Evolutionary conservation across 2,888 invertebrate species (phyloP).

Genomic region (Helicoverpa assulta): DNA sequence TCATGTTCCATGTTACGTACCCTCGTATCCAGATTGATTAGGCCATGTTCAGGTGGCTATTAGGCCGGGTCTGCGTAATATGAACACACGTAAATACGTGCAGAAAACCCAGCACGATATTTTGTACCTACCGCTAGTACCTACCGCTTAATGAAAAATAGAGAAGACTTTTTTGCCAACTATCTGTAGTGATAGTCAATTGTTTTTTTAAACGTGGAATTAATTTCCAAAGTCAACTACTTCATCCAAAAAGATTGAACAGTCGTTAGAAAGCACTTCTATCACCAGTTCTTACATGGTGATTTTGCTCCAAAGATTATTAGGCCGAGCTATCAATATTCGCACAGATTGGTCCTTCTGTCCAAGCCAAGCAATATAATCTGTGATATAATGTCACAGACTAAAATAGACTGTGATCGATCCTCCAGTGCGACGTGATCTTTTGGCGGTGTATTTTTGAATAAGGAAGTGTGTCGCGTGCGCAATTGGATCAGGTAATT

Average conservation of each 20-base stretch:
- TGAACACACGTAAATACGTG: neutral
- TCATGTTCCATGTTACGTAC: conserved; percentile 60
- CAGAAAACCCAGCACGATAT: conserved; percentile 23
- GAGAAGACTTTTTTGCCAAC: no score
- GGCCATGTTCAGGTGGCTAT: conserved; percentile 58
- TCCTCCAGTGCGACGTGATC: conserved; percentile 61
- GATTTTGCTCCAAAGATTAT: no score
- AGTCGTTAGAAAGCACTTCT: no score
- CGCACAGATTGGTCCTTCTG: conserved; percentile 19
- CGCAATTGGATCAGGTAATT: conserved; percentile 49
- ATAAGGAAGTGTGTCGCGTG: conserved; percentile 53
- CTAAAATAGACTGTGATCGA: conserved; percentile 61
- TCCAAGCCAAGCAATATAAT: neutral
- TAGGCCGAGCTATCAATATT: no score
- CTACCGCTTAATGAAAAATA: no score
- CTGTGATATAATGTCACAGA: conserved; percentile 48
- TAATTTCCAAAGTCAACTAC: no score
- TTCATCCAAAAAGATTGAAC: no score
- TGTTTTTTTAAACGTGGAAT: no score
- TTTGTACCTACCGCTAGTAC: neutral
- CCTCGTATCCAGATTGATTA: conserved; percentile 60
- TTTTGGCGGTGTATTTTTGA: conserved; percentile 57
- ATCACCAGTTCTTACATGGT: no score
- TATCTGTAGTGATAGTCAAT: no score
- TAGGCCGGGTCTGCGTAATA: conserved; percentile 36